Percentiles rank a stretch among this genome's conserved stretches.
phyloP scores from a whole-genome alignment of 2,113 vertebrate genomes.

The Pteropus alecto region DNA sequence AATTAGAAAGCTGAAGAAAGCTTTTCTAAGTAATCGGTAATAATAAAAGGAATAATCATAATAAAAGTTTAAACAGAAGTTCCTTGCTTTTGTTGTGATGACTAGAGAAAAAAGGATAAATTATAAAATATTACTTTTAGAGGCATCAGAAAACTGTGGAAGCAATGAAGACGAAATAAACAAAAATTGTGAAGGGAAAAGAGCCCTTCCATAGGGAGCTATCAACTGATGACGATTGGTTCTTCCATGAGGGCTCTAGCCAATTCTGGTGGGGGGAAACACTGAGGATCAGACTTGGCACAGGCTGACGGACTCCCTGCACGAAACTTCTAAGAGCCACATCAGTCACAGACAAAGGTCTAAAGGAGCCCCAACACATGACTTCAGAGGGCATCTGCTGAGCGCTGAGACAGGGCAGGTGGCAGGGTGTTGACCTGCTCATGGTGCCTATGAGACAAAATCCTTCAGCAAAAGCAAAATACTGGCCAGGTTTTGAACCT shows the following conservation, averaged over 20 bases:
- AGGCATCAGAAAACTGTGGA: background rate
- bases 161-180: background rate
- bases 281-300: background rate
- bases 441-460: background rate
- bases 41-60: background rate
- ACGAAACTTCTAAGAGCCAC: background rate
- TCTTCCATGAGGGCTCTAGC: background rate
- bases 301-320: background rate
- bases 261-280: background rate
- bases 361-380: background rate
- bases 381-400: background rate
- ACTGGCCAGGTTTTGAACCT: background rate
- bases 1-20: background rate
- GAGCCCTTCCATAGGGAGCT: background rate
- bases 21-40: background rate
- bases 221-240: accelerated
- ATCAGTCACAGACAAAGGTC: background rate
- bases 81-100: background rate
- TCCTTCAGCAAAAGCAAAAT: background rate
- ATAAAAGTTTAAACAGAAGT: background rate
- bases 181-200: background rate
- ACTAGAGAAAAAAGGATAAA: background rate
- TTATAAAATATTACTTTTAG: background rate
- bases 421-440: background rate
- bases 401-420: background rate